Percentiles rank a stretch among this genome's conserved stretches.
Conservation (phyloP, 2,888 invertebrate species). For the Alloplasta piceator region DNA sequence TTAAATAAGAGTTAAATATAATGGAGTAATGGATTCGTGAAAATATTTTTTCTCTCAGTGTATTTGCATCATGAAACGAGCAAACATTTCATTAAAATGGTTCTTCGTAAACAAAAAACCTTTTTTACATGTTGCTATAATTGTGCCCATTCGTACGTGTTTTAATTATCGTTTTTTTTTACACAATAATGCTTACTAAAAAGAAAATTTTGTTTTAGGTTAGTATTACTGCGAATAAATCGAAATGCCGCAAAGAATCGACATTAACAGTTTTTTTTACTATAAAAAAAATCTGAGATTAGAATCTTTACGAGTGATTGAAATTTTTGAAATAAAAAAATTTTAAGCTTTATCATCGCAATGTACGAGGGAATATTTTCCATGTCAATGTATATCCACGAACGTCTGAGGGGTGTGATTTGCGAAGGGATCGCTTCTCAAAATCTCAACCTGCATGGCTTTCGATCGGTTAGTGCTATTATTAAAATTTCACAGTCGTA, state of each 20-base stretch:
- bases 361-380: slow-evolving; percentile 62
- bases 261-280: slow-evolving; percentile 62
- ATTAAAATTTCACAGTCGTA: slow-evolving; percentile 42
- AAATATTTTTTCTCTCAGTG: too few species aligned
- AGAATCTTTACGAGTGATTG: slow-evolving; percentile 41
- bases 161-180: background rate
- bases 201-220: slow-evolving; percentile 26
- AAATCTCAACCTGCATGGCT: slow-evolving; percentile 76
- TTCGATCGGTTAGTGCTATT: slow-evolving; percentile 70
- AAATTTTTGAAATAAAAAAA: slow-evolving; percentile 18
- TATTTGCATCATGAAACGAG: too few species aligned
- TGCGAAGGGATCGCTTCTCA: slow-evolving; percentile 75
- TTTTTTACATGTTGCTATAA: too few species aligned
- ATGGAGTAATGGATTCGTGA: too few species aligned
- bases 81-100: too few species aligned
- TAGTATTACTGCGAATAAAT: slow-evolving; percentile 29
- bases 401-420: slow-evolving; percentile 64
- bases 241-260: slow-evolving; percentile 41
- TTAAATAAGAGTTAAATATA: too few species aligned
- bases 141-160: slow-evolving; percentile 25
- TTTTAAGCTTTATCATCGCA: slow-evolving; percentile 56
- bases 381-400: slow-evolving; percentile 62
- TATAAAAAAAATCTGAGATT: slow-evolving; percentile 61
- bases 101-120: too few species aligned
- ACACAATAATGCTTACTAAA: slow-evolving; percentile 58